These are phyloP conservation scores for Cheilinus undulatus DNA, from an alignment of 2,113 vertebrate species.

Conservation along the genomic window DNA sequence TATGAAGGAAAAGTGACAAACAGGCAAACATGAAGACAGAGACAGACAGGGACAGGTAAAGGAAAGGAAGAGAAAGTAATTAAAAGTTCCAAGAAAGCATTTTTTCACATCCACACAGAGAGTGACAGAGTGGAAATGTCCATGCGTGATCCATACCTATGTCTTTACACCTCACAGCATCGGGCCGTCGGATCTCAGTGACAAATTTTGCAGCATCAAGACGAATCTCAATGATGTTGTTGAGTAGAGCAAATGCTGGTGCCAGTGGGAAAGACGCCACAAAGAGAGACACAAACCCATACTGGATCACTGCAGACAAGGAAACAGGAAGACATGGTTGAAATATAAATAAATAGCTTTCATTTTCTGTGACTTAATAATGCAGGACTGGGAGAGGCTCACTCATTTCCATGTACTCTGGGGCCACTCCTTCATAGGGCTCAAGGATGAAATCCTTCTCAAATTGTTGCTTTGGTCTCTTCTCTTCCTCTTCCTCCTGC, in stretches of 20 bases:
- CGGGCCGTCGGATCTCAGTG: constrained; percentile 91
- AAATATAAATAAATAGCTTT: neutral
- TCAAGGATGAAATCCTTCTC: constrained; percentile 91
- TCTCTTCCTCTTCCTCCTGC: constrained; percentile 79
- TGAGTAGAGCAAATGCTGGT: constrained; percentile 94
- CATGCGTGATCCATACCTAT: constrained; percentile 86
- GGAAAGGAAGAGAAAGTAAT: constrained; percentile 46
- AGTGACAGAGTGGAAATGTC: constrained; percentile 7
- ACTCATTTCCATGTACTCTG: constrained; percentile 99
- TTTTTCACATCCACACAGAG: constrained; percentile 33
- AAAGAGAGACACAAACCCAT: constrained; percentile 96
- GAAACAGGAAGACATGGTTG: neutral
- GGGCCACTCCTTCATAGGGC: constrained; percentile 92
- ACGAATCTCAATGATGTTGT: constrained; percentile 97
- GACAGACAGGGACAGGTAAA: constrained; percentile 15
- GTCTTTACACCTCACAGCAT: constrained; percentile 94
- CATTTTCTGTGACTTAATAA: neutral
- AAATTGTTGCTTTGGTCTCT: constrained; percentile 90
- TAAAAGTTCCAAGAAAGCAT: constrained; percentile 29
- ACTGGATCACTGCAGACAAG: constrained; percentile 91
- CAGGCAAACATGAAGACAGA: constrained; percentile 24
- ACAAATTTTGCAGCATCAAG: constrained; percentile 97
- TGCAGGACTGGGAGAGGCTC: constrained; percentile 56
- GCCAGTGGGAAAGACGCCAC: constrained; percentile 98
- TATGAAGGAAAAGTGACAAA: constrained; percentile 13